Conservation (phyloP, 2,113 vertebrate genomes). For the Oreochromis niloticus region DNA sequence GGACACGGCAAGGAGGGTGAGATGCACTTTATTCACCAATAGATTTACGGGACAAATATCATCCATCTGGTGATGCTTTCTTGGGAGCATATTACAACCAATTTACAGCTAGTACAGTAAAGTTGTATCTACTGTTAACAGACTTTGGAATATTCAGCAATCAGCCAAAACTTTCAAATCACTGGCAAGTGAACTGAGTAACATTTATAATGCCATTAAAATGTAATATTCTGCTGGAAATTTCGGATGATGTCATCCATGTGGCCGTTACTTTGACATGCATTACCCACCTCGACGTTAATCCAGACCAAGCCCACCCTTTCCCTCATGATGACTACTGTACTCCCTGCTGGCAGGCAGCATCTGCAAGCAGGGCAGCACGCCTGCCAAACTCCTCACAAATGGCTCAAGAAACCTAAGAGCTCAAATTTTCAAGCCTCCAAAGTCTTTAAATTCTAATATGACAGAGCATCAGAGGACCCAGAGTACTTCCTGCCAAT, state of each 20-base stretch:
- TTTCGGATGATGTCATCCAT: neutral
- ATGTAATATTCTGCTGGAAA: neutral
- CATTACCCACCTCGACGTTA: neutral
- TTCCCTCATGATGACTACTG: neutral
- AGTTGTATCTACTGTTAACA: neutral
- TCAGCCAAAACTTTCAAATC: neutral
- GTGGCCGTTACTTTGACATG: neutral
- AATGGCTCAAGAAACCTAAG: neutral
- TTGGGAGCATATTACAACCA: neutral
- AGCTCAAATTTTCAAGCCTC: neutral
- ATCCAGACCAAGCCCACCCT: neutral
- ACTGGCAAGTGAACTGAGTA: neutral
- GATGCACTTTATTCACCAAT: neutral
- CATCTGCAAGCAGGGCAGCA: neutral
- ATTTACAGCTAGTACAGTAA: neutral
- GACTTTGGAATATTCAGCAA: neutral
- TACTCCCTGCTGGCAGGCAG: neutral
- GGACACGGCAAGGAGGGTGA: neutral
- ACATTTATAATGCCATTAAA: neutral
- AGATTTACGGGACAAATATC: neutral
- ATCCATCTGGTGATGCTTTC: conserved; percentile 11
- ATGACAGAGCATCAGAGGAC: neutral
- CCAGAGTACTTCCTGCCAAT: neutral
- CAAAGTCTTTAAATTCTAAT: neutral
- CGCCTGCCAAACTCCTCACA: neutral